Conservation (phyloP, 2,888 invertebrate genomes). For the Philonicus albiceps region DNA sequence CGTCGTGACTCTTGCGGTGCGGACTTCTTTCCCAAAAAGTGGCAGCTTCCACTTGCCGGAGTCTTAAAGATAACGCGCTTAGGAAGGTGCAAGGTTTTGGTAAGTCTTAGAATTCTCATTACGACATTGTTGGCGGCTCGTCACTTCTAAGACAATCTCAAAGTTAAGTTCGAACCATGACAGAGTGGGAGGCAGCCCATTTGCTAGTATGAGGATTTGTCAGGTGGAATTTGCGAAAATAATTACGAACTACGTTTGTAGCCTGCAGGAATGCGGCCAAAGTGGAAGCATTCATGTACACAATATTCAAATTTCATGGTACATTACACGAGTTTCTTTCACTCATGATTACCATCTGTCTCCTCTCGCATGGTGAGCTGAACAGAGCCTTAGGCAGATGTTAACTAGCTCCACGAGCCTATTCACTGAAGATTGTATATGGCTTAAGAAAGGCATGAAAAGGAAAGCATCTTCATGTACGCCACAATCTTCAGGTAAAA, state of each 20-base stretch:
- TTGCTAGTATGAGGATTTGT: background rate
- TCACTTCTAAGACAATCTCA: background rate
- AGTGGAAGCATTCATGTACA: background rate
- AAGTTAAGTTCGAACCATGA: background rate
- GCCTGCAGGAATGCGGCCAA: background rate
- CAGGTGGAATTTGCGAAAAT: constrained; percentile 5
- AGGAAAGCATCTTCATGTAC: background rate
- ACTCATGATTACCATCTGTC: constrained; percentile 10
- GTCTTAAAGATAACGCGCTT: background rate
- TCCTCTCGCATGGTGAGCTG: background rate
- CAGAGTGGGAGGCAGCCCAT: background rate
- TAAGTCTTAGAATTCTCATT: background rate
- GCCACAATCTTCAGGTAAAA: background rate
- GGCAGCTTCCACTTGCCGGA: background rate
- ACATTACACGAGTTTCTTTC: background rate
- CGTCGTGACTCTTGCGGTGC: background rate
- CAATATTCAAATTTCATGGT: constrained; percentile 24
- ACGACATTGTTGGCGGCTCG: background rate
- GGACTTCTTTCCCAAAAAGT: background rate
- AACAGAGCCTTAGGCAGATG: constrained; percentile 4
- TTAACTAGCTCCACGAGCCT: constrained; percentile 24
- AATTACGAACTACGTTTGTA: background rate
- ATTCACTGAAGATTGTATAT: background rate
- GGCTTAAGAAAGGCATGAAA: constrained; percentile 1
- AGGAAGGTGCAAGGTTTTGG: background rate